Evolutionary conservation across 2,113 vertebrate genomes (phyloP), one percentile per base, ranked within the genome.

Genomic region (Casuarius casuarius): DNA sequence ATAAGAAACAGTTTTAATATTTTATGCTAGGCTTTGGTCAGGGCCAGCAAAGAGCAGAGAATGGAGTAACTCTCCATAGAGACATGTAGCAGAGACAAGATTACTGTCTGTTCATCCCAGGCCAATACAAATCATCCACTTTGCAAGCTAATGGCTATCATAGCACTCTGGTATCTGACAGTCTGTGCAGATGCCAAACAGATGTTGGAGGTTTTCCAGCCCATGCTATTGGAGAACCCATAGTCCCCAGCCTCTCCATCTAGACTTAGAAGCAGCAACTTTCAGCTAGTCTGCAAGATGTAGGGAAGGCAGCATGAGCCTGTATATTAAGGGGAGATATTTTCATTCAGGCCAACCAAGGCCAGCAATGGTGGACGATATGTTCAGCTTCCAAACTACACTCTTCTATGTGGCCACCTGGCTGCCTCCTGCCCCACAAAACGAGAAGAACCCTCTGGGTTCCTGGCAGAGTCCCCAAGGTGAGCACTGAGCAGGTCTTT

Each of bases 51-150:
- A 87, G 35, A 80, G 42, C 56, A 61, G 23, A 66, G 63, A 71
- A 20, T 56, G 54, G 51, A 80, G 52, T 35, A 73, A 84, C 54
- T 82, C 84, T 94, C 81, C 58, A 66, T 90, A 72, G 78, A 93
- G 58, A 87, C 42, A 14, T 7, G 48, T 8, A 73, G 87, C 88
- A 83, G 54, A 91, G 90, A 74, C 67, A 80, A 83, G 87, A 93
- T 95, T 80, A 94, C 48, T 0, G 20, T 49, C 46, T 83, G 78
- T 31, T 75, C 68, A 25, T 80, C 67, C 82, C 82, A 82, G 46
- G 92, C 93, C 92, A 79, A 91, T 61, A 82, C 44, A 97, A 95
- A 89, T 66, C 74, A 70, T 33, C n/a, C 87, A 46, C 67, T 26
- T 83, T 76, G 49, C 26, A 65, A 33, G 56, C 56, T 33, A 59